phyloP scores from a whole-genome alignment of 2,888 invertebrate species.

The Fabriciana adippe region DNA sequence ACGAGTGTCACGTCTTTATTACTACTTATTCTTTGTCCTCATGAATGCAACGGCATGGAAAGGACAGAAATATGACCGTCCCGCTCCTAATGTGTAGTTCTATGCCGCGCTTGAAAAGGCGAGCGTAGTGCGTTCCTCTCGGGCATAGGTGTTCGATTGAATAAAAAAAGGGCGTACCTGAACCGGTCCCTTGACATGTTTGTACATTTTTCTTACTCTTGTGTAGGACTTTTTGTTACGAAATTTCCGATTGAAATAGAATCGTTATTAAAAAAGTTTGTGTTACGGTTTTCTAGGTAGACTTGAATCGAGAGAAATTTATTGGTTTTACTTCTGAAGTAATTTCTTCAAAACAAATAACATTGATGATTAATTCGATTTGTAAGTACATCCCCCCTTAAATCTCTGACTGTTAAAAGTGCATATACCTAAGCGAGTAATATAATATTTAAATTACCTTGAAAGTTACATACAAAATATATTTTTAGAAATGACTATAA shows the following conservation, averaged over 20 bases:
- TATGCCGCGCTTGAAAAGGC: slow-evolving; percentile 58
- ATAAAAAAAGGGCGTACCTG: slow-evolving; percentile 81
- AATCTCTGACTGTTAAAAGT: no score
- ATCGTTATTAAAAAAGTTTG: slow-evolving; percentile 81
- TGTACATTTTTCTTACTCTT: slow-evolving; percentile 79
- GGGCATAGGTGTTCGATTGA: slow-evolving; percentile 75
- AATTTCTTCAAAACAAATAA: neutral
- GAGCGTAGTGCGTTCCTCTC: slow-evolving; percentile 65
- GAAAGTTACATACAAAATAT: neutral
- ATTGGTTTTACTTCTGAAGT: slow-evolving; percentile 44
- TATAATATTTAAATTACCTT: no score
- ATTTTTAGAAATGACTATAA: neutral
- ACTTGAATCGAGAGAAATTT: slow-evolving; percentile 57
- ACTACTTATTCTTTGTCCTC: slow-evolving; percentile 80
- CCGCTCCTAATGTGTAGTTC: slow-evolving; percentile 47
- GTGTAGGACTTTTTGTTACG: slow-evolving; percentile 72
- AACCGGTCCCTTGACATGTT: slow-evolving; percentile 77
- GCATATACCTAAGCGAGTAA: no score
- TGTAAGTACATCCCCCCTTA: no score
- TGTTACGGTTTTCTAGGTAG: slow-evolving; percentile 65
- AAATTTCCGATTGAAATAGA: slow-evolving; percentile 77
- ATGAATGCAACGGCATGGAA: slow-evolving; percentile 68
- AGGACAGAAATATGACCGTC: slow-evolving; percentile 52
- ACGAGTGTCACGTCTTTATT: slow-evolving; percentile 81
- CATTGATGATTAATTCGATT: no score